Conservation (phyloP, 2,797 vertebrate genomes). For the Hippoglossus hippoglossus region DNA sequence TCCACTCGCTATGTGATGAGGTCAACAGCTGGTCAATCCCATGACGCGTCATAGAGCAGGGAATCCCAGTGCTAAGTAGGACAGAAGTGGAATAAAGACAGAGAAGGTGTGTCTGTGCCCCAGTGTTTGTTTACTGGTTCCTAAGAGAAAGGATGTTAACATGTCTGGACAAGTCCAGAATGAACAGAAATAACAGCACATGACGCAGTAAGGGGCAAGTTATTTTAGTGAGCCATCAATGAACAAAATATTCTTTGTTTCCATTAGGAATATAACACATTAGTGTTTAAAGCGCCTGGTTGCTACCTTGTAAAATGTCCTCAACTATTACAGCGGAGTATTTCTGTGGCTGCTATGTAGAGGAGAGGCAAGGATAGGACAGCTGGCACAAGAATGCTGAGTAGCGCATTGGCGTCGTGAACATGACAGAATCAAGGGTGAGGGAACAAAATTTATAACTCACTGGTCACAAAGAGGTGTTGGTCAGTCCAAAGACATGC, state of each 20-base stretch:
- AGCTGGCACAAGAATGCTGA: constrained; percentile 55
- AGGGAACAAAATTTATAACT: too few relatives aligned
- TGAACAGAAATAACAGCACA: constrained; percentile 44
- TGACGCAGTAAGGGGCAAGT: constrained; percentile 44
- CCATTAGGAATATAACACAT: not conserved
- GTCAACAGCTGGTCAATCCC: constrained; percentile 58
- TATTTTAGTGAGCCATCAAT: constrained; percentile 2
- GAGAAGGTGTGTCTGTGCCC: constrained; percentile 25
- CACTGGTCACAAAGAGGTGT: too few relatives aligned
- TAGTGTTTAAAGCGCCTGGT: not conserved
- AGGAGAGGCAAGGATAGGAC: constrained; percentile 43
- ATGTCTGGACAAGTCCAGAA: constrained; percentile 65
- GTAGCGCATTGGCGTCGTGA: constrained; percentile 13
- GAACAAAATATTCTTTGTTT: constrained; percentile 41
- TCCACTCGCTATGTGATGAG: constrained; percentile 48
- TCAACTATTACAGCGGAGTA: not conserved
- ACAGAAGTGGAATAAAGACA: constrained; percentile 24
- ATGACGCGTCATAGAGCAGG: constrained; percentile 63
- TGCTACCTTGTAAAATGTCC: constrained; percentile 2
- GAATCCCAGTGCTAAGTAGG: constrained; percentile 66
- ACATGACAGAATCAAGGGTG: not conserved
- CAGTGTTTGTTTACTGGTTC: constrained; percentile 67
- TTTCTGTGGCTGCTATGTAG: constrained; percentile 23
- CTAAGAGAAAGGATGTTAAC: constrained; percentile 57
- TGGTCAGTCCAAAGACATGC: too few relatives aligned